These are phyloP conservation scores for Ptychoptera albimana DNA, from an alignment of 2,888 invertebrate species.

Conservation along the genomic window DNA sequence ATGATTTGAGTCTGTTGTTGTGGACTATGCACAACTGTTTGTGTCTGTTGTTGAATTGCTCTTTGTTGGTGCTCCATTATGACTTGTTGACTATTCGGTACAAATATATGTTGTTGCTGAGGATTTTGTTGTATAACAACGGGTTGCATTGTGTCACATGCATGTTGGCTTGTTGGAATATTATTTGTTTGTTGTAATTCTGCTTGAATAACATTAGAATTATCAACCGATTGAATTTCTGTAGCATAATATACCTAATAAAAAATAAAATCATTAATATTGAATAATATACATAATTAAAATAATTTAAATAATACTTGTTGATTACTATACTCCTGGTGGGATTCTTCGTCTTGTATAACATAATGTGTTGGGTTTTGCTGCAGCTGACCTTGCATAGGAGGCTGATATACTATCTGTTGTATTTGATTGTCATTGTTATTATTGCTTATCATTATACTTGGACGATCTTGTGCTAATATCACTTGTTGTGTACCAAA, in stretches of 20 bases:
- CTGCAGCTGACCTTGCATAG: conserved; percentile 14
- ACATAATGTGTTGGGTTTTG: conserved; percentile 16
- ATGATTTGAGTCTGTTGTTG: conserved; percentile 3
- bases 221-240: background rate
- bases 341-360: conserved; percentile 13
- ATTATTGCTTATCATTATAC: conserved; percentile 10
- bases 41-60: conserved; percentile 6
- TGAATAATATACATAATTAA: conserved; percentile 1
- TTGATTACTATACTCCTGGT: background rate
- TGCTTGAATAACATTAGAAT: background rate
- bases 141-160: conserved; percentile 10
- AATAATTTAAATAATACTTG: background rate
- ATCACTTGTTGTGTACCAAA: conserved; percentile 14
- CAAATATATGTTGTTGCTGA: conserved; percentile 7
- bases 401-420: conserved; percentile 26
- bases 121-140: conserved; percentile 12
- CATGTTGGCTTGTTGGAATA: conserved; percentile 9
- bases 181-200: conserved; percentile 11
- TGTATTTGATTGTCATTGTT: conserved; percentile 26
- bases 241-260: conserved; percentile 15
- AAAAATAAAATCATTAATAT: background rate
- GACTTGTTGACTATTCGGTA: conserved; percentile 3
- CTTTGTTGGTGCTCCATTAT: background rate
- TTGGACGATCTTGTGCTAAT: conserved; percentile 19
- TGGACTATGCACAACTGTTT: conserved; percentile 8